Evolutionary conservation across 2,113 vertebrate species (phyloP).

Genomic region (Lycaon pictus): DNA sequence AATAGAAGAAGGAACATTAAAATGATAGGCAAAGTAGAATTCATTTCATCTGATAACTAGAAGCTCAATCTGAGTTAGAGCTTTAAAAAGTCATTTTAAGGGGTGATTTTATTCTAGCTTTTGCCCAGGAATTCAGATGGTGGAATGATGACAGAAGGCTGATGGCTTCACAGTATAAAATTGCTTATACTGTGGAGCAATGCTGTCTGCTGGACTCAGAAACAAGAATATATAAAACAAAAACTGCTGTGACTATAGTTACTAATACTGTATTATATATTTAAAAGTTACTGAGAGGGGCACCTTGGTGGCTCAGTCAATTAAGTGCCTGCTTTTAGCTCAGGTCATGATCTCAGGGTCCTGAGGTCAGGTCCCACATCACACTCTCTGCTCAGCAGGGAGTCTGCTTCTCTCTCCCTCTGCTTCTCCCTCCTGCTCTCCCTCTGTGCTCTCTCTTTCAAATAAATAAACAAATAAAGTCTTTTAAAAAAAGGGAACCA

Average conservation of each 20-base stretch:
- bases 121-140: background rate
- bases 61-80: background rate
- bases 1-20: background rate
- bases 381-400: background rate
- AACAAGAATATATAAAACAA: background rate
- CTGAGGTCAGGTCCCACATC: background rate
- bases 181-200: background rate
- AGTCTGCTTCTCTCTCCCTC: background rate
- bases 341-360: background rate
- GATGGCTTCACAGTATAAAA: background rate
- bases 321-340: background rate
- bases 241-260: background rate
- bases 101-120: background rate
- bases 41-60: background rate
- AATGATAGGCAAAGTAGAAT: background rate
- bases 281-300: background rate
- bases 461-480: background rate
- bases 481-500: background rate
- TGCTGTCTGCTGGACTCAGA: background rate
- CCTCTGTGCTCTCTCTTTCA: background rate
- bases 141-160: background rate
- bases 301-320: background rate
- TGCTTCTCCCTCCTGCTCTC: background rate
- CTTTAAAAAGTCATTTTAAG: constrained; percentile 45
- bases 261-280: background rate